Base-by-base conservation (phyloP, 2,113 vertebrate genomes). In the Cochlearius cochlearius region DNA sequence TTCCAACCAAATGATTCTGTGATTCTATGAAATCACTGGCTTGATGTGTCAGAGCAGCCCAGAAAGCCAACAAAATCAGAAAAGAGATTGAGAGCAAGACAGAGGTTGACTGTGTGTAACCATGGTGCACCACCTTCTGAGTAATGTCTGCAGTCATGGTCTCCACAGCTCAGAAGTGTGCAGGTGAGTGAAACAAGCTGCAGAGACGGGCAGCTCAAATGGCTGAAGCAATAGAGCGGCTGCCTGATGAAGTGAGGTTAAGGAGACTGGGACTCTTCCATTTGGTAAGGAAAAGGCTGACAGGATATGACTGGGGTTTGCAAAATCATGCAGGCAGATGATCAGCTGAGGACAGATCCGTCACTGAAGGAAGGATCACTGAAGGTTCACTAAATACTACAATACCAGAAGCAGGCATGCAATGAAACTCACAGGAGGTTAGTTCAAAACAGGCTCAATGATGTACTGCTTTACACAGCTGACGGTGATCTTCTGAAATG, bases 161-260 rank as follows among this genome's bases (percentile, higher is more conserved):
- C 56, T 47, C 29, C 55, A 56, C 41, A 62, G 49, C n/a, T 69
- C 39, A 49, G 49, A 84, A 76, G 21, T 27, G 21, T 26, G 39
- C 47, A 69, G 17, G 25, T 9, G 7, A 22, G 6, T 62, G 47
- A n/a, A 69, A 56, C 25, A 75, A 68, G 15, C 23, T 83, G 53
- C 71, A 30, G 34, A n/a, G 23, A 25, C 30, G 39, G 45, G 15
- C 29, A 76, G 39, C 29, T 62, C 9, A 76, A 9, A 62, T n/a
- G 39, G 16, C 15, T 62, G 29, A 76, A 20, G 19, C 0, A 4
- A 38, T 39, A 15, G 27, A 60, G 38, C 0, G 2, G 19, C 38
- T 82, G 14, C 45, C 38, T 76, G 39, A 53, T 68, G 16, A 71
- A 56, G n/a, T 30, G 13, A 68, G 11, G 25, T 69, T 62, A 56